Base-by-base conservation (phyloP, 2,113 vertebrate genomes). In the Phasianus colchicus region DNA sequence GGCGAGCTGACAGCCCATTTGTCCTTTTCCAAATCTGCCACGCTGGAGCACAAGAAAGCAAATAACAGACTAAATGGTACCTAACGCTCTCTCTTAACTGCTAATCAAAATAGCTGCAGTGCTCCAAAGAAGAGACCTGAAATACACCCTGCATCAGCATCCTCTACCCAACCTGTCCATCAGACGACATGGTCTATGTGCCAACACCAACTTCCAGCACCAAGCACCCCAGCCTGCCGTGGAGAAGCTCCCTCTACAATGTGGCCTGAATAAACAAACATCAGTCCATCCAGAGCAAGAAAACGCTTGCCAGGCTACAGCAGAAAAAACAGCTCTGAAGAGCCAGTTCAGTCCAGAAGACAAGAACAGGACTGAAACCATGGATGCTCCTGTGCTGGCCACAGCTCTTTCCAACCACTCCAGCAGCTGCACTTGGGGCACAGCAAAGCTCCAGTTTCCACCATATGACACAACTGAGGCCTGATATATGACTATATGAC, bases 271-370 rank as follows among this genome's bases (percentile, higher is more conserved):
- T 10, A 50, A 90, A 61, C 3, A 38, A 74, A 47, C 7, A 21
- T 34, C 4, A 10, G 15, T 47, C 9, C 54, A 47, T 6, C 3
- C 36, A 58, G n/a, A 72, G 29, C 6, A 40, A 34, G 21, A 86
- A 73, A 19, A 29, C n/a, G 1, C 55, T 30, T 30, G 84, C 42
- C 75, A 85, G 38, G 32, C 2, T 81, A 30, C 5, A 11, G 40
- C 45, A 42, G 70, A 55, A 42, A 70, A 81, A 81, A 16, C 17
- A 55, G 32, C 20, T 13, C 7, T 17, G 29, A 50, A 45, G 32
- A n/a, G 4, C 2, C 0, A 0, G 13, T 7, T 38, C 7, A 22
- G 18, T 1, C n/a, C n/a, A 38, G 57, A 79, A 32, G 43, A 38
- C 21, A 69, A 4, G 2, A 4, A 38, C 24, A 69, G 32, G 29